Evolutionary conservation across 53 echinoderm and acorn worm genomes (phyloP).

Genomic region (Astropecten irregularis): DNA sequence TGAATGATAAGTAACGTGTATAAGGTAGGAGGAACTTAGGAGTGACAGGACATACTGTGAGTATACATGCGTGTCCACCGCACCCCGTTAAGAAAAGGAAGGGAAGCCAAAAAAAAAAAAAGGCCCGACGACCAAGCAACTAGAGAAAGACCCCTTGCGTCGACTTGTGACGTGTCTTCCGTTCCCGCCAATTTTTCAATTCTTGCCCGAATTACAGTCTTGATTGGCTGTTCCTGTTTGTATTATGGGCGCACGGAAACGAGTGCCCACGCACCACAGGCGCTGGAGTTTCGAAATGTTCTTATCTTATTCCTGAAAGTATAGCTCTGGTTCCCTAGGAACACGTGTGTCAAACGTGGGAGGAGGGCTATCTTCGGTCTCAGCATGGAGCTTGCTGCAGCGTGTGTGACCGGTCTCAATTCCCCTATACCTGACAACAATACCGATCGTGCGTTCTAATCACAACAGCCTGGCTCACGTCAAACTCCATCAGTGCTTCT

Average conservation of each 20-base stretch:
- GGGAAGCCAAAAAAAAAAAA: not conserved
- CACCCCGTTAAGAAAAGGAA: too few relatives aligned
- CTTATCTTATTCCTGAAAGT: constrained; percentile 34
- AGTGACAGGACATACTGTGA: too few relatives aligned
- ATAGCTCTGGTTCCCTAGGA: constrained; percentile 5
- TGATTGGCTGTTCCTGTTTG: constrained; percentile 62
- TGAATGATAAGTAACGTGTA: too few relatives aligned
- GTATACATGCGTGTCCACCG: too few relatives aligned
- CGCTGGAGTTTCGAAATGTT: constrained; percentile 46
- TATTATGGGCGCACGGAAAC: constrained; percentile 40
- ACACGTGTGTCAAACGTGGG: not conserved
- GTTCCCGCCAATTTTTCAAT: constrained; percentile 48
- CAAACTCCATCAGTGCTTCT: constrained; percentile 10
- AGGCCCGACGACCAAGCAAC: not conserved
- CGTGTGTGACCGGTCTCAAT: too few relatives aligned
- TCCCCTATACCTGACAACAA: not conserved
- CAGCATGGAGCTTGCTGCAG: not conserved
- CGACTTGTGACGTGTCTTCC: constrained; percentile 40
- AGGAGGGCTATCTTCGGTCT: not conserved
- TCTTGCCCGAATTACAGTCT: constrained; percentile 46
- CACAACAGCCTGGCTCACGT: constrained; percentile 28
- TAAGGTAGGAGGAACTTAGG: too few relatives aligned
- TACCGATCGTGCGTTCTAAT: constrained; percentile 1
- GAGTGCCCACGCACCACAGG: constrained; percentile 49
- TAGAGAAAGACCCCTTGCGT: not conserved